Conservation (phyloP, 2,797 vertebrate species). For the Parambassis ranga region DNA sequence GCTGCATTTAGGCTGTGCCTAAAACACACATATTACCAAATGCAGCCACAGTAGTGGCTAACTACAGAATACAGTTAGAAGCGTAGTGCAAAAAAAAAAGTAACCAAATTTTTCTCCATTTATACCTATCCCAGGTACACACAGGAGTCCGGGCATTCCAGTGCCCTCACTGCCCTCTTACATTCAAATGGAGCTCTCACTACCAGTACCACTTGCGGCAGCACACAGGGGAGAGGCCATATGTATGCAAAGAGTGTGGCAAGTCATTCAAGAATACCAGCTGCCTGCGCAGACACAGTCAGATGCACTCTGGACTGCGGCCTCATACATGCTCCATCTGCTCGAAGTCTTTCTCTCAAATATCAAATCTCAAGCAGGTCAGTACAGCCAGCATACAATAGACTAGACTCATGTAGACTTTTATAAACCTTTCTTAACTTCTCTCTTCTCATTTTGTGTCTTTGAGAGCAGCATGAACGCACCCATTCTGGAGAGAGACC, state of each 20-base stretch:
- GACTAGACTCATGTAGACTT: background rate
- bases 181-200: constrained; percentile 94
- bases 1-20: background rate
- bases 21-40: too few relatives aligned
- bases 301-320: constrained; percentile 88
- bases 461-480: constrained; percentile 84
- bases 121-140: constrained; percentile 76
- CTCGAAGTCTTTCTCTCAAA: constrained; percentile 91
- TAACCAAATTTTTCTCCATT: background rate
- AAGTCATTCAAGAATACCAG: constrained; percentile 90
- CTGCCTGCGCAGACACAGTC: constrained; percentile 85
- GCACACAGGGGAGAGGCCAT: constrained; percentile 89
- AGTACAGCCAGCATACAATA: background rate
- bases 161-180: constrained; percentile 90
- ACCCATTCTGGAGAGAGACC: constrained; percentile 92
- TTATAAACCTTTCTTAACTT: background rate
- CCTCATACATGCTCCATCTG: constrained; percentile 88
- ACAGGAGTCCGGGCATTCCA: constrained; percentile 90
- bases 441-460: constrained; percentile 1
- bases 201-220: constrained; percentile 88
- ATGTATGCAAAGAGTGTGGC: constrained; percentile 89
- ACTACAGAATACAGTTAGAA: too few relatives aligned
- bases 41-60: too few relatives aligned
- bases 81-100: background rate
- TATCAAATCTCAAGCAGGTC: constrained; percentile 88